phyloP scores from a whole-genome alignment of 2,113 vertebrate species.

The Gymnobelideus leadbeateri region DNA sequence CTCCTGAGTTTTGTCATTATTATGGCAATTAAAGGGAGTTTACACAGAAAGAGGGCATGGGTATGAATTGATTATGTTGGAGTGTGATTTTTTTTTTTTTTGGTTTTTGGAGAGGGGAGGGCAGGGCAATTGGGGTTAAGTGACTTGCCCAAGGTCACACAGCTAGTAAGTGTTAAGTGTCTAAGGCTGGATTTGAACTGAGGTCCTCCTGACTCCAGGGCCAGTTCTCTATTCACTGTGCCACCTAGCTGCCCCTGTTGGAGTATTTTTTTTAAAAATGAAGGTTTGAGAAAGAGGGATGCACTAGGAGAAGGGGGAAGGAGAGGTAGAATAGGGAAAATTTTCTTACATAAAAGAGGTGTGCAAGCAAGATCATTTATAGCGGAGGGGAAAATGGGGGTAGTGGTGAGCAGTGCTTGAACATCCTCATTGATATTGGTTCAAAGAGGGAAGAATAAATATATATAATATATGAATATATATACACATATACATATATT shows the following conservation, averaged over 20 bases:
- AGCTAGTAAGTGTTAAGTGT: too few relatives aligned
- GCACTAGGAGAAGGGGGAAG: neutral
- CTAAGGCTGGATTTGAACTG: too few relatives aligned
- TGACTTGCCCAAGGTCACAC: too few relatives aligned
- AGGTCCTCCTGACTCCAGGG: too few relatives aligned
- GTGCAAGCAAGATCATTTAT: neutral
- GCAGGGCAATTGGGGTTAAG: too few relatives aligned
- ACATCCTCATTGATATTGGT: neutral
- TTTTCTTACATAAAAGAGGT: neutral
- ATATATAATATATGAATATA: neutral
- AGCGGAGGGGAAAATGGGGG: neutral
- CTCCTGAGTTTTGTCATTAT: neutral
- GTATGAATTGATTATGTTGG: neutral
- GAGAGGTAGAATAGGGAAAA: neutral
- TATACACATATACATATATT: neutral
- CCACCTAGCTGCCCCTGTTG: too few relatives aligned
- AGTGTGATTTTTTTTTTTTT: neutral
- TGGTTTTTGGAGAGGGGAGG: too few relatives aligned
- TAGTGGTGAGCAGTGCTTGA: neutral
- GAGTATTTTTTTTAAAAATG: neutral
- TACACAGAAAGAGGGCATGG: neutral
- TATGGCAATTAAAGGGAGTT: neutral
- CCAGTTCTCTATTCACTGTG: too few relatives aligned
- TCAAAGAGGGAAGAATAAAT: neutral
- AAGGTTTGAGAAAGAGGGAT: neutral